Evolutionary conservation across 1,140 invertebrate species (phyloP), one percentile per base, ranked within the genome.

Genomic region (Nylanderia fulva): DNA sequence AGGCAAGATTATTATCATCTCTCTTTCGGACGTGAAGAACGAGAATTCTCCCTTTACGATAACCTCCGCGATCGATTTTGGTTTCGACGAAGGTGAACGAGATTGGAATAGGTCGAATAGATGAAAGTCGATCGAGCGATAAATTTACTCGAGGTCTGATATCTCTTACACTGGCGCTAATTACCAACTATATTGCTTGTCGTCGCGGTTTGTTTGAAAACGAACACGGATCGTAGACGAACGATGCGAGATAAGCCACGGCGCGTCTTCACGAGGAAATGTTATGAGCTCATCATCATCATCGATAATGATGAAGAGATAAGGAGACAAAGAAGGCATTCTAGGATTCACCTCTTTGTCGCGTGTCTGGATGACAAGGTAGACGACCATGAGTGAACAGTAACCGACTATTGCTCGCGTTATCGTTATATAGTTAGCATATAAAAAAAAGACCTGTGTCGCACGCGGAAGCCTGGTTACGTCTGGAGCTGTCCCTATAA

Each of bases 161-260:
- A 61, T 36, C 71, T 33, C 36, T 71, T 24, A 1, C 45, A 1
- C 45, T 11, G 36, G n/a, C 21, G 45, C 54, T 48, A 58, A 82
- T 71, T 60, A 71, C 60, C 52, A 71, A 71, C 4, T 71, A 33
- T 45, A 82, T 82, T 21, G 24, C n/a, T 39, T 11, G 33, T 29
- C 24, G 24, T 52, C 45, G 18, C 77, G 8, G 66, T 72, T 71
- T 82, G 36, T 72, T 82, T 71, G 66, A 82, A 24, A 42, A 79
- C 21, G 33, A 15, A n/a, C 29, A 13, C 15, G 66, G 15, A 29
- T 56, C 9, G 36, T 9, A 42, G 29, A 69, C 27, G 15, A 7
- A 29, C 24, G 75, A 54, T 18, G 18, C 48, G 45, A 66, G 75
- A 79, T 79, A 82, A 82, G 6, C 39, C 24, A 7, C 2, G 11